These are phyloP conservation scores for Edolisoma coerulescens DNA, from an alignment of 2,113 vertebrate genomes.

Conservation along the genomic window DNA sequence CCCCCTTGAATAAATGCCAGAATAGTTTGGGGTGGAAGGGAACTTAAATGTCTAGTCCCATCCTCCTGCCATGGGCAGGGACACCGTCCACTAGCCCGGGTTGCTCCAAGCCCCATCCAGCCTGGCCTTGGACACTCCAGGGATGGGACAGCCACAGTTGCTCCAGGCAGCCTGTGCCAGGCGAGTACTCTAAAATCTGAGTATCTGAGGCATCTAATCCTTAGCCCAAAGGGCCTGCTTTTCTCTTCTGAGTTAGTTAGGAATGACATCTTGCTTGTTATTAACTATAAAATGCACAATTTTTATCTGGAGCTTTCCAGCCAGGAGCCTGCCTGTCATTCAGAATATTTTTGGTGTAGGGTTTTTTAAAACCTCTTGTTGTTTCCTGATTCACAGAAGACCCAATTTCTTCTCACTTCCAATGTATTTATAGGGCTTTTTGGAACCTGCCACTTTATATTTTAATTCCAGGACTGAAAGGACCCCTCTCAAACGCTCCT, in stretches of 20 bases:
- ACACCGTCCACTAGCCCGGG: not conserved
- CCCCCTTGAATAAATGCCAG: not conserved
- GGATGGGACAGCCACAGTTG: not conserved
- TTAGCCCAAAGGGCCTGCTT: not conserved
- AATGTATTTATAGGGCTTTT: not conserved
- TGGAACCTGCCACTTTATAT: not conserved
- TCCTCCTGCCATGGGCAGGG: not conserved
- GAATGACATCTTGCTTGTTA: not conserved
- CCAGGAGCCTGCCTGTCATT: not conserved
- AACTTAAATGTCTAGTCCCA: not conserved
- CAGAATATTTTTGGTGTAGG: not conserved
- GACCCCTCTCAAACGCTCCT: not conserved
- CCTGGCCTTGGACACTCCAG: not conserved
- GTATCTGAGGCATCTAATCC: not conserved
- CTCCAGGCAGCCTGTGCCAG: not conserved
- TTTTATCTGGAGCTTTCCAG: not conserved
- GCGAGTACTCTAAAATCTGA: not conserved
- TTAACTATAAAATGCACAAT: not conserved
- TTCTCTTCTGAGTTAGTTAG: not conserved
- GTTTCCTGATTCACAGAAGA: not conserved
- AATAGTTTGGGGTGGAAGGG: not conserved
- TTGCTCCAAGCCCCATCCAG: not conserved
- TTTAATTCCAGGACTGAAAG: conserved; percentile 7
- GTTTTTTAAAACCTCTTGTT: not conserved
- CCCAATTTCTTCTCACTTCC: not conserved